Evolutionary conservation across 2,113 vertebrate species (phyloP), one percentile per base, ranked within the genome.

Genomic region (Silurus asotus): DNA sequence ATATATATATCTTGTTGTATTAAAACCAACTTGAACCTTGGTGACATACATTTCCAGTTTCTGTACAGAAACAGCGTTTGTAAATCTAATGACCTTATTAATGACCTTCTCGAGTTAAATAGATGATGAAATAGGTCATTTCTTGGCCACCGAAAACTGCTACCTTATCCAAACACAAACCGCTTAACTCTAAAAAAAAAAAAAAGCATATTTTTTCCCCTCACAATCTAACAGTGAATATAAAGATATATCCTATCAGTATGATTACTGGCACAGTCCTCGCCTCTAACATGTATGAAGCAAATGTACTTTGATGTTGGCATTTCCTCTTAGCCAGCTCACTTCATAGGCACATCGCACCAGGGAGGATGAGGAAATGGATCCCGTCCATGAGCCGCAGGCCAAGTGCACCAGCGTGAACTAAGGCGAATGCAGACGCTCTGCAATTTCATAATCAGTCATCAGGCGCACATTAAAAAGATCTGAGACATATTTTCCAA

Each of bases 381-480:
- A 61, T 56, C 59, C 10, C 8, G 13, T 87, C 86, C 76, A 51
- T 69, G 28, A 6, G 28, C 82, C 77, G 82, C 11, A 61, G 88
- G 75, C 59, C 74, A 77, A 82, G 37, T 8, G 25, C 55, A 85
- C 17, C 55, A 48, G 4, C 37, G 45, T 72, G 64, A 53, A 45
- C 74, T 83, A 75, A 53, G 51, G 51, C 61, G n/a, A 61, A 61
- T 0, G 64, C 48, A 56, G 48, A 55, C 82, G 8, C 45, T 76
- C 77, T 28, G 62, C 8, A 45, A 62, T 77, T 84, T 85, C 65
- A 87, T 80, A 84, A 89, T 87, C 85, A 78, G 82, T 79, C 67
- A 89, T 89, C 83, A 84, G 81, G 87, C 70, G 69, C 45, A 23
- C 17, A 84, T 51, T 58, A 89, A 75, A 84, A 76, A 62, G 67